Percentiles rank a stretch among this genome's conserved stretches.
Conservation (phyloP, 2,797 vertebrate genomes). For the Meda fulgida region DNA sequence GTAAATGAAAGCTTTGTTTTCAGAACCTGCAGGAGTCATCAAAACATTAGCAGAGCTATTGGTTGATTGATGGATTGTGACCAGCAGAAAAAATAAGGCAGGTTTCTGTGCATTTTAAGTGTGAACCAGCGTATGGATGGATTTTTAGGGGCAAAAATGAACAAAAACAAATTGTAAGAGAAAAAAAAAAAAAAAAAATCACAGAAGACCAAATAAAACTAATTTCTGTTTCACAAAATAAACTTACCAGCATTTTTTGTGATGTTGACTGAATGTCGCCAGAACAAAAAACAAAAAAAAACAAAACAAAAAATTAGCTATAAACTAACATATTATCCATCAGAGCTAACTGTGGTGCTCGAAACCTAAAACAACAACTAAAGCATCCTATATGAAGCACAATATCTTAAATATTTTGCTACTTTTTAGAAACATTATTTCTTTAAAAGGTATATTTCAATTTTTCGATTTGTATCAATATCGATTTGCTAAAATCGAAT, state of each 20-base stretch:
- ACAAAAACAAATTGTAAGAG: constrained; percentile 63
- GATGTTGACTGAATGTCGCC: constrained; percentile 88
- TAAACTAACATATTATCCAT: constrained; percentile 42
- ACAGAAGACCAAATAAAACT: constrained; percentile 80
- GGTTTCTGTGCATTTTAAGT: constrained; percentile 80
- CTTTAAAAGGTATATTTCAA: not conserved
- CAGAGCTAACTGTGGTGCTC: constrained; percentile 4
- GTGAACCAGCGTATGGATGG: constrained; percentile 77
- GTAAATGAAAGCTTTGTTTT: constrained; percentile 32
- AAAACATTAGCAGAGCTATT: constrained; percentile 67
- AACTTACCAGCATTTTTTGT: constrained; percentile 90
- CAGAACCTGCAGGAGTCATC: constrained; percentile 47
- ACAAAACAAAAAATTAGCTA: constrained; percentile 76
- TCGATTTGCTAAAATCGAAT: not conserved
- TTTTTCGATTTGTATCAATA: not conserved
- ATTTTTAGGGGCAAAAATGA: constrained; percentile 55
- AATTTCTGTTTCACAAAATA: constrained; percentile 78
- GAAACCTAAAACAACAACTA: not conserved
- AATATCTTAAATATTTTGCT: not conserved
- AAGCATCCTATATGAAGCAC: not conserved
- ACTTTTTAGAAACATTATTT: not conserved
- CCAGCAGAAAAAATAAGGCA: constrained; percentile 65
- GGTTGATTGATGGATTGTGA: constrained; percentile 75
- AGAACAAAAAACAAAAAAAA: constrained; percentile 80
- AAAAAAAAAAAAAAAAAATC: constrained; percentile 55